Evolutionary conservation across 2,888 invertebrate species (phyloP), one percentile per base, ranked within the genome.

Genomic region (Pristionchus fissidentatus): DNA sequence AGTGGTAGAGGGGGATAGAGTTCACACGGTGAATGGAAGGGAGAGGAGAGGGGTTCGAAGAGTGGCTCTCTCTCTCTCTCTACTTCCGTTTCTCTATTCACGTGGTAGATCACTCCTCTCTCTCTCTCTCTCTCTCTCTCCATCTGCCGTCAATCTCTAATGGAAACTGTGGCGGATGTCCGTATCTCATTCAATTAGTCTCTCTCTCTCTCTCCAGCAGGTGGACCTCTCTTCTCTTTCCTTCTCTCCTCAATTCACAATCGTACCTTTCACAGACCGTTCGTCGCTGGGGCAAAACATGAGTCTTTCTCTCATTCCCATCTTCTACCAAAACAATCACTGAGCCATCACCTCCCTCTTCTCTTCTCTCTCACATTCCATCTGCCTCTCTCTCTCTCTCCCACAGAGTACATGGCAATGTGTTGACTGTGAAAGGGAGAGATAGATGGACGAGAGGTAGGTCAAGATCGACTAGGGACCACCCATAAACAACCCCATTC

Each of bases 151-250:
- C n/a, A n/a, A n/a, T n/a, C n/a, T n/a, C n/a, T n/a, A n/a, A n/a
- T n/a, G n/a, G n/a, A n/a, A n/a, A n/a, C n/a, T n/a, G n/a, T n/a
- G n/a, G n/a, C n/a, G n/a, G n/a, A n/a, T n/a, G n/a, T n/a, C n/a
- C n/a, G n/a, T n/a, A n/a, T n/a, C 57, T 29, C n/a, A 57, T 26
- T 26, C 57, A 57, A 57, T n/a, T 29, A 57, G n/a, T 57, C 26
- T 57, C 57, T 10, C 29, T n/a, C n/a, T n/a, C 57, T 57, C 57
- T 57, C 57, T n/a, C n/a, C 57, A 57, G 57, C n/a, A 57, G n/a
- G n/a, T n/a, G n/a, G n/a, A n/a, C n/a, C n/a, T n/a, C n/a, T n/a
- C n/a, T n/a, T n/a, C n/a, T n/a, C n/a, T n/a, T n/a, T n/a, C n/a
- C n/a, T n/a, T n/a, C n/a, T n/a, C n/a, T n/a, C n/a, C n/a, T n/a